Conservation (phyloP, 2,113 vertebrate species). For the Eublepharis macularius region DNA sequence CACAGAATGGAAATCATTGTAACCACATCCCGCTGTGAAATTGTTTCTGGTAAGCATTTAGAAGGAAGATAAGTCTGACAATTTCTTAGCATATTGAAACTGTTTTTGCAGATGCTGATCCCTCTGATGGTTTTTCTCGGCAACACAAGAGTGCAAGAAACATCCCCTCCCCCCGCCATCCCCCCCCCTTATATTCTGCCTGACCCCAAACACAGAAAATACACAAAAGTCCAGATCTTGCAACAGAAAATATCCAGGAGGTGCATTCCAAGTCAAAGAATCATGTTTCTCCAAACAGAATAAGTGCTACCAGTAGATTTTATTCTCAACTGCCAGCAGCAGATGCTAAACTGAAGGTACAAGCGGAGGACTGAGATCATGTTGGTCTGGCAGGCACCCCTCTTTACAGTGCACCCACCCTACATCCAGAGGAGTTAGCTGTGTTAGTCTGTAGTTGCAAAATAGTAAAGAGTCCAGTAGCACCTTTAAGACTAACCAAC, state of each 20-base stretch:
- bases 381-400: no score
- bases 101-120: not conserved
- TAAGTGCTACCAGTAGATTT: no score
- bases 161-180: not conserved
- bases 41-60: no score
- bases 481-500: no score
- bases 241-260: not conserved
- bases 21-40: not conserved
- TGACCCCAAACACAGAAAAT: not conserved
- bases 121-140: not conserved
- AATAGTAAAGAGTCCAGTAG: no score
- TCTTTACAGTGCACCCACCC: no score
- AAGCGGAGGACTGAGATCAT: no score
- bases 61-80: not conserved
- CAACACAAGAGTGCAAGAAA: not conserved
- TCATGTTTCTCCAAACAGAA: no score
- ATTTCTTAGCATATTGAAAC: not conserved
- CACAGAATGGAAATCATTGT: not conserved
- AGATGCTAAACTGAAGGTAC: no score
- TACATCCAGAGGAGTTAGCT: no score
- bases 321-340: no score
- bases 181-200: not conserved
- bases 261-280: not conserved
- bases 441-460: no score
- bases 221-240: not conserved